Percentiles rank a stretch among this genome's conserved stretches.
Evolutionary conservation across 2,113 vertebrate genomes (phyloP).

Genomic region (Ophthalmolycus amberensis): DNA sequence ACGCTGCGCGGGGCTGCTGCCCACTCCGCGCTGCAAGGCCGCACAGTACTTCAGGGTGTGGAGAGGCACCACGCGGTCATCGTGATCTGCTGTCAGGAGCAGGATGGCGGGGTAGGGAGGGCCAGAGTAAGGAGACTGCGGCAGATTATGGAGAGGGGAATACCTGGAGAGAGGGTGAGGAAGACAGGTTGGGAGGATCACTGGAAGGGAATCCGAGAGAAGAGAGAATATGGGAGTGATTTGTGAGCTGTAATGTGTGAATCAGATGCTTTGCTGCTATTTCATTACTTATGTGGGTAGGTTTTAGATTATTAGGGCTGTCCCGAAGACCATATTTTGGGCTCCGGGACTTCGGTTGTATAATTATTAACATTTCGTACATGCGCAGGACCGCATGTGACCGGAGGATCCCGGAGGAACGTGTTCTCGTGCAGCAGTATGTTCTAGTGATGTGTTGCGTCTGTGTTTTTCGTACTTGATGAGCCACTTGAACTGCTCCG

Average conservation of each 20-base stretch:
- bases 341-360: too few species aligned
- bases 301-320: neutral
- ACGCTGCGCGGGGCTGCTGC: constrained; percentile 64
- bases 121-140: constrained; percentile 49
- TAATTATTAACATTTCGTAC: too few species aligned
- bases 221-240: neutral
- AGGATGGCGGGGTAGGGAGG: constrained; percentile 77
- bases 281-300: neutral
- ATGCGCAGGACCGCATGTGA: too few species aligned
- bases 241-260: neutral
- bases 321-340: too few species aligned
- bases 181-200: neutral
- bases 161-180: constrained; percentile 70
- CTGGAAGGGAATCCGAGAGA: neutral
- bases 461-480: constrained; percentile 69
- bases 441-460: neutral
- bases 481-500: constrained; percentile 93
- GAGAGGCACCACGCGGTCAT: constrained; percentile 84
- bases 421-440: neutral
- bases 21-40: constrained; percentile 76
- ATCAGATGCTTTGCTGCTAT: neutral
- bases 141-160: constrained; percentile 84
- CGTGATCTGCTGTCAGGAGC: constrained; percentile 84
- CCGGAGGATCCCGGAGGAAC: too few species aligned
- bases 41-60: constrained; percentile 85